Conservation (phyloP, 2,888 invertebrate genomes). For the Nymphalis c-album region DNA sequence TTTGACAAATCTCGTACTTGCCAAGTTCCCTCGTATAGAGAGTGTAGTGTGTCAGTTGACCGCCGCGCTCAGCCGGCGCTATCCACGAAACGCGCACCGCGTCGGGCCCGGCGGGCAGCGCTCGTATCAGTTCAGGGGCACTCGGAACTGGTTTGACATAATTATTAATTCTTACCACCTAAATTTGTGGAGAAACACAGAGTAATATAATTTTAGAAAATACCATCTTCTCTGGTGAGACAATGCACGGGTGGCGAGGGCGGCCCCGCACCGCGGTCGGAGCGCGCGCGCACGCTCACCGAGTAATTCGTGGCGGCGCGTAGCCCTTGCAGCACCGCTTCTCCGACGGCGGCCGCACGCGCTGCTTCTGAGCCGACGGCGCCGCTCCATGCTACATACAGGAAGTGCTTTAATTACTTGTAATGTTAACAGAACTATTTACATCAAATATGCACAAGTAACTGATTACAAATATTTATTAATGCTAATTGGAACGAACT, state of each 20-base stretch:
- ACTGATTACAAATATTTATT: no score
- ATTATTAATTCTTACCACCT: not conserved
- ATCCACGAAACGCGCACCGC: conserved; percentile 91
- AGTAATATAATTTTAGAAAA: no score
- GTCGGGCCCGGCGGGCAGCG: conserved; percentile 87
- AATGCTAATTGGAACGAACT: conserved; percentile 44
- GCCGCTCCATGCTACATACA: conserved; percentile 43
- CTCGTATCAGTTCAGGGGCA: conserved; percentile 88
- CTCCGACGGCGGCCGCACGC: conserved; percentile 46
- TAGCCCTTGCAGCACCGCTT: conserved; percentile 85
- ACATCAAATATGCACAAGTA: no score
- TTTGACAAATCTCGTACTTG: conserved; percentile 61
- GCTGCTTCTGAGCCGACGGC: conserved; percentile 38
- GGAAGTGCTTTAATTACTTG: no score
- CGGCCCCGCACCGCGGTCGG: conserved; percentile 88
- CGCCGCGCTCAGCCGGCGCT: conserved; percentile 87
- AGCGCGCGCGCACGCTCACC: conserved; percentile 89
- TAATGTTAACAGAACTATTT: no score
- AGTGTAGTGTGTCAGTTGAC: conserved; percentile 88
- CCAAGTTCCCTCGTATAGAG: conserved; percentile 87
- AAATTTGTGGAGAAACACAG: no score
- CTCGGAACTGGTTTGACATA: conserved; percentile 85
- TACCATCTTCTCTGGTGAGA: conserved; percentile 89
- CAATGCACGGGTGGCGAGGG: conserved; percentile 87
- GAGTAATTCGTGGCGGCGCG: conserved; percentile 92